A percentile compares a stretch with the other conserved stretches of the same genome.
phyloP scores from a whole-genome alignment of 2,113 vertebrate genomes.

The Ceyx margarethae region DNA sequence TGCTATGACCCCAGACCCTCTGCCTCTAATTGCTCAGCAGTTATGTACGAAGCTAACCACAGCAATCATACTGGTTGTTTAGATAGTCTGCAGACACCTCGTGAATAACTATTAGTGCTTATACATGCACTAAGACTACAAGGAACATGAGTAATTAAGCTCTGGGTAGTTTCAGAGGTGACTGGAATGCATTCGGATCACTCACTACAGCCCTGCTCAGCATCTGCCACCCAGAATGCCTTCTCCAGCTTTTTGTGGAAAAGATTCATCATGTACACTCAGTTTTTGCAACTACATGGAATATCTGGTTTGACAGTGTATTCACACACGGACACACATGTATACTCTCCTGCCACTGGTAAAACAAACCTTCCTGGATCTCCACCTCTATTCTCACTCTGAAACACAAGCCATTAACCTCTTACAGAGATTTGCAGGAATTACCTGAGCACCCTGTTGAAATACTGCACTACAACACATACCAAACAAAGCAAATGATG shows the following conservation, averaged over 20 bases:
- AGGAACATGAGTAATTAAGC: slow-evolving; percentile 12
- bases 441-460: background rate
- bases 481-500: background rate
- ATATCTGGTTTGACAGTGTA: background rate
- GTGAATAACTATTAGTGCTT: background rate
- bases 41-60: background rate
- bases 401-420: background rate
- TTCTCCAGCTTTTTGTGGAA: background rate
- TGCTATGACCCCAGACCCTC: background rate
- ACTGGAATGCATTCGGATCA: background rate
- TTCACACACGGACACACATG: background rate
- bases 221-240: background rate
- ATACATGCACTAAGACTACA: background rate
- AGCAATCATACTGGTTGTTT: slow-evolving; percentile 15
- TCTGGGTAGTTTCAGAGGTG: background rate
- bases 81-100: background rate
- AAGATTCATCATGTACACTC: background rate
- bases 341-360: background rate
- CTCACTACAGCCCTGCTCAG: background rate
- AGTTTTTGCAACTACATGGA: background rate
- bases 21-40: background rate
- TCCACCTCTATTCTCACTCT: background rate
- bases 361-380: background rate
- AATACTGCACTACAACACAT: background rate
- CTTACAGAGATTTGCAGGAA: background rate